These are phyloP conservation scores for Aurelia sp. DNA, from an alignment of 30 jellyfish, hydroid and myxozoan species.

Conservation along the genomic window DNA sequence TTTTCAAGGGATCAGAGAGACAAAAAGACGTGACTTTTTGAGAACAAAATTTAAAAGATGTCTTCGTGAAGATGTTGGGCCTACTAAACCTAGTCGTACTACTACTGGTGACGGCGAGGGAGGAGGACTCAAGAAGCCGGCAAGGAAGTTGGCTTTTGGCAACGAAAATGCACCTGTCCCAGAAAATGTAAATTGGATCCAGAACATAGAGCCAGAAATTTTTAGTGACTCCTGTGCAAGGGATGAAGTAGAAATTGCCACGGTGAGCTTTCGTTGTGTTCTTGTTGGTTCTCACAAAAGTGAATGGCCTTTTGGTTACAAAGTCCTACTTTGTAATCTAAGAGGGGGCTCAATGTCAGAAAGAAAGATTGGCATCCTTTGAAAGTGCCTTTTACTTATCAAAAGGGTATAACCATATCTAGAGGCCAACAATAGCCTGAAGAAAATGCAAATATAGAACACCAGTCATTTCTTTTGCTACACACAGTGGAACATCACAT, in stretches of 20 bases:
- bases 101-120: not conserved
- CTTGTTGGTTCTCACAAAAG: too few relatives aligned
- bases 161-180: conserved; percentile 24
- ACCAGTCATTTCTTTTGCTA: too few relatives aligned
- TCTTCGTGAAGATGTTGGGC: conserved; percentile 25
- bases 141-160: conserved; percentile 39
- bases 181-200: conserved; percentile 44
- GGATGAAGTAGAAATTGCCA: conserved; percentile 27
- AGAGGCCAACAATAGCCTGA: too few relatives aligned
- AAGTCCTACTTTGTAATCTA: too few relatives aligned
- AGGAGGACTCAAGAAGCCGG: conserved; percentile 16
- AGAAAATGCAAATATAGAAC: too few relatives aligned
- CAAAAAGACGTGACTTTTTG: conserved; percentile 28
- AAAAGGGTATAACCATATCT: too few relatives aligned
- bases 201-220: conserved; percentile 27
- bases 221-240: conserved; percentile 27
- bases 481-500: too few relatives aligned
- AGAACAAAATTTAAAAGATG: conserved; percentile 23
- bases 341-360: too few relatives aligned
- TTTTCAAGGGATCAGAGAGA: conserved; percentile 46
- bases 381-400: too few relatives aligned
- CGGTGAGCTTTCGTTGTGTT: conserved; percentile 30
- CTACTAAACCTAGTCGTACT: conserved; percentile 2
- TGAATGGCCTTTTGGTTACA: too few relatives aligned
- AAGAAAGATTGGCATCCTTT: too few relatives aligned